Conservation (phyloP, 2,113 vertebrate genomes). For the Cranoglanis bouderius region DNA sequence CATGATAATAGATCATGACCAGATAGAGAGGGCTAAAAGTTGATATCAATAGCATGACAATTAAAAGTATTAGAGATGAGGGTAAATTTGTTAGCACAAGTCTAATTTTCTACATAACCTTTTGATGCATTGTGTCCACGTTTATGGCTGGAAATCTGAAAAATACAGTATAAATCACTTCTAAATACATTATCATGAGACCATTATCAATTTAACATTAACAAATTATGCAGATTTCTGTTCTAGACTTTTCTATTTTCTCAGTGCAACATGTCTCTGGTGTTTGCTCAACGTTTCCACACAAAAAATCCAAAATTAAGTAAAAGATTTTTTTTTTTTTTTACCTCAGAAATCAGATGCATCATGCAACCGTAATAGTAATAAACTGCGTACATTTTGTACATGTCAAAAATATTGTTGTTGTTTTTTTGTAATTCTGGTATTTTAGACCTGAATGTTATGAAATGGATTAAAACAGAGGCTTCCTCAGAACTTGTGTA, state of each 20-base stretch:
- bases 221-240: no score
- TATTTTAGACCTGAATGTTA: no score
- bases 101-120: no score
- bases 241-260: no score
- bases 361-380: not conserved
- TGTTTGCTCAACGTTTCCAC: no score
- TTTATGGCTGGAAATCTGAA: no score
- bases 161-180: not conserved
- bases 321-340: not conserved
- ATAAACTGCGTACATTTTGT: not conserved
- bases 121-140: no score
- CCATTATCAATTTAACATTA: not conserved
- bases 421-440: not conserved
- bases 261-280: no score
- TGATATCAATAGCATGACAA: not conserved
- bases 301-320: not conserved
- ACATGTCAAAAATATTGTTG: not conserved
- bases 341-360: not conserved
- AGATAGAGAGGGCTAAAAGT: no score
- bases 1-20: no score
- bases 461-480: not conserved
- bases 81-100: not conserved
- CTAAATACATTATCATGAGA: not conserved
- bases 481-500: not conserved
- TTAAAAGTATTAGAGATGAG: not conserved